Percentiles rank a stretch among this genome's conserved stretches.
Conservation (phyloP, 2,113 vertebrate genomes). For the Ptilonorhynchus violaceus region DNA sequence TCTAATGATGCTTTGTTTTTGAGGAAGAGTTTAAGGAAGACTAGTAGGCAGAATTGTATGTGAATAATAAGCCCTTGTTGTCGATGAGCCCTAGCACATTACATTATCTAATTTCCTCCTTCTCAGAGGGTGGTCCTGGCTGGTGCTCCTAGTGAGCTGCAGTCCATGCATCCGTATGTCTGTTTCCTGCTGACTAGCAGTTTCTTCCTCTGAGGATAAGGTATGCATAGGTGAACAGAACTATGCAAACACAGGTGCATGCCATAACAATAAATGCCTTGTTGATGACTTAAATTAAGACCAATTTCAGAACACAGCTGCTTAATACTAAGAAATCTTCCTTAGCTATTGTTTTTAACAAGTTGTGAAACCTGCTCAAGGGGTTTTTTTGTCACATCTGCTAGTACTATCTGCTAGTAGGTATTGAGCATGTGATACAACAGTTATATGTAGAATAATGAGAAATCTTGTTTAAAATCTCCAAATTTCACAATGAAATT, state of each 20-base stretch:
- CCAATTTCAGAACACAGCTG: not conserved
- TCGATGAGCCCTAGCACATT: not conserved
- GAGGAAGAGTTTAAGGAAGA: not conserved
- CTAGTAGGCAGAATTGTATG: not conserved
- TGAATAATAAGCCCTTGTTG: not conserved
- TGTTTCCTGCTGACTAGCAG: not conserved
- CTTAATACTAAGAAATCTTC: not conserved
- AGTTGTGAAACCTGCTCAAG: not conserved
- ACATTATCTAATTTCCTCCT: not conserved
- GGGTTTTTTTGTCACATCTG: not conserved
- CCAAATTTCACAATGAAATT: not conserved
- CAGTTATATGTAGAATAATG: not conserved
- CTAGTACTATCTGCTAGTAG: not conserved
- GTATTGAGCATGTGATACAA: not conserved
- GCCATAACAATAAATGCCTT: not conserved
- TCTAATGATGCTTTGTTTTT: not conserved
- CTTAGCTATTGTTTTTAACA: not conserved
- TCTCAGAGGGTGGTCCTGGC: not conserved
- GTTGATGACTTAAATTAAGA: conserved; percentile 22
- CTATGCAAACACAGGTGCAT: not conserved
- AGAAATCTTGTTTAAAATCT: not conserved
- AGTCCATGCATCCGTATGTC: not conserved
- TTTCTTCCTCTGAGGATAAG: not conserved
- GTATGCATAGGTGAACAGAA: not conserved
- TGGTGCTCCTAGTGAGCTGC: fast-evolving